Conservation (phyloP, 2,888 invertebrate species). For the Odontomyia ornata region DNA sequence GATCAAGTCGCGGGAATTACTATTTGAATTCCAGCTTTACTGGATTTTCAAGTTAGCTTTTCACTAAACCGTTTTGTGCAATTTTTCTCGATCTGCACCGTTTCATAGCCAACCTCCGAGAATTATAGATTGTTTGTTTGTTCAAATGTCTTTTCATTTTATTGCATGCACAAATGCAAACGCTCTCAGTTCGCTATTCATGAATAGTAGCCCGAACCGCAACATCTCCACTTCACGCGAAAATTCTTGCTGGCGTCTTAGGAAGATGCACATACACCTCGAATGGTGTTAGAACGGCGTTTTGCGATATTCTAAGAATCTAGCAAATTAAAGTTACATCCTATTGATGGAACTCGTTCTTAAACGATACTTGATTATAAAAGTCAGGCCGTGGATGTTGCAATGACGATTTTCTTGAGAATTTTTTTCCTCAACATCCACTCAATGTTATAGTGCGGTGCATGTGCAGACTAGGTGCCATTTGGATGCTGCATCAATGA, state of each 20-base stretch:
- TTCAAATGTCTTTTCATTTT: slow-evolving; percentile 19
- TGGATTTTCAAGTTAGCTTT: slow-evolving; percentile 48
- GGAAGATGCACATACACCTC: not conserved
- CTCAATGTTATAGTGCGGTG: not conserved
- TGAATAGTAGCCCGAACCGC: not conserved
- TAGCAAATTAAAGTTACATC: slow-evolving; percentile 36
- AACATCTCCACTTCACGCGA: not conserved
- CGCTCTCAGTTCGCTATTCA: not conserved
- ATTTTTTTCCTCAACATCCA: not conserved
- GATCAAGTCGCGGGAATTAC: slow-evolving; percentile 43
- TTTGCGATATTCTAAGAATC: slow-evolving; percentile 28
- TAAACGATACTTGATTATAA: slow-evolving; percentile 31
- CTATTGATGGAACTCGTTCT: slow-evolving; percentile 35
- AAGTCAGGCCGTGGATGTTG: not conserved
- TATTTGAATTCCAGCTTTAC: slow-evolving; percentile 50
- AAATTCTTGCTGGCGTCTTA: not conserved
- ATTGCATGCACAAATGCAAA: not conserved
- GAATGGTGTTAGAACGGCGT: not conserved
- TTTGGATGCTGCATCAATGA: slow-evolving; percentile 5
- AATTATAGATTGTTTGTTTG: slow-evolving; percentile 34
- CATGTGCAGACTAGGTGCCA: slow-evolving; percentile 23
- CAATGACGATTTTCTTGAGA: not conserved
- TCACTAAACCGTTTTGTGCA: slow-evolving; percentile 39
- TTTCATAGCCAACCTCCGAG: not conserved
- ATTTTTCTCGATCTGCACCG: slow-evolving; percentile 36